Evolutionary conservation across 2,888 invertebrate genomes (phyloP).

Genomic region (Tetramorium bicarinatum): DNA sequence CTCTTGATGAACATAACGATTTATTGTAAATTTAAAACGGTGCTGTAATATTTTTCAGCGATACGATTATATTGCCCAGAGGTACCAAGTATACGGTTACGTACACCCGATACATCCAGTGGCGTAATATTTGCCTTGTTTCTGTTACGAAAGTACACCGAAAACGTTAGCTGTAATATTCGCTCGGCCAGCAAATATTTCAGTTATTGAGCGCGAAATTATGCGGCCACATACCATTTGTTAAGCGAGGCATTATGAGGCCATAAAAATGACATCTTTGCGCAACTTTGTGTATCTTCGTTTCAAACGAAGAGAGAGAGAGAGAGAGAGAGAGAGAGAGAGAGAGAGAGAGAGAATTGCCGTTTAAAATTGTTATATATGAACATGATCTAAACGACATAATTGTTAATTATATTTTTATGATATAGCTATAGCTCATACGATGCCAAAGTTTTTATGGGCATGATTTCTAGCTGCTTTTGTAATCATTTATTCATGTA

Average conservation of each 20-base stretch:
- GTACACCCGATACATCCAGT: slow-evolving; percentile 31
- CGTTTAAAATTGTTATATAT: not conserved
- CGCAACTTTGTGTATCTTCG: slow-evolving; percentile 25
- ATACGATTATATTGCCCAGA: slow-evolving; percentile 46
- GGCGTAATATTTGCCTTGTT: slow-evolving; percentile 39
- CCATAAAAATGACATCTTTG: slow-evolving; percentile 24
- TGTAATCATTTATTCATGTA: not conserved
- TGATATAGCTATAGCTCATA: not conserved
- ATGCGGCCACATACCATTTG: not conserved
- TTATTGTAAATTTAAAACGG: not conserved
- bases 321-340: not conserved
- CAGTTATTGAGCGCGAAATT: slow-evolving; percentile 34
- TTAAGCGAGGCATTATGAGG: slow-evolving; percentile 3
- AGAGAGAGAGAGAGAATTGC: not conserved
- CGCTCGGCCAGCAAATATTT: slow-evolving; percentile 24
- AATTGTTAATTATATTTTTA: slow-evolving; percentile 11
- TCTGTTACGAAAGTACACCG: slow-evolving; percentile 17
- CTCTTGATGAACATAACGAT: not conserved
- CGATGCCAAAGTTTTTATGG: not conserved
- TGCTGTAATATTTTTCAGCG: slow-evolving; percentile 19
- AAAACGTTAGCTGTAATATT: slow-evolving; percentile 33
- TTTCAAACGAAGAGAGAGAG: not conserved
- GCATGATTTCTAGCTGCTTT: not conserved
- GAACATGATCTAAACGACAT: not conserved
- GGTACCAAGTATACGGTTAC: slow-evolving; percentile 30